These are phyloP conservation scores for Coremacera marginata DNA, from an alignment of 2,888 invertebrate genomes.

Conservation along the genomic window DNA sequence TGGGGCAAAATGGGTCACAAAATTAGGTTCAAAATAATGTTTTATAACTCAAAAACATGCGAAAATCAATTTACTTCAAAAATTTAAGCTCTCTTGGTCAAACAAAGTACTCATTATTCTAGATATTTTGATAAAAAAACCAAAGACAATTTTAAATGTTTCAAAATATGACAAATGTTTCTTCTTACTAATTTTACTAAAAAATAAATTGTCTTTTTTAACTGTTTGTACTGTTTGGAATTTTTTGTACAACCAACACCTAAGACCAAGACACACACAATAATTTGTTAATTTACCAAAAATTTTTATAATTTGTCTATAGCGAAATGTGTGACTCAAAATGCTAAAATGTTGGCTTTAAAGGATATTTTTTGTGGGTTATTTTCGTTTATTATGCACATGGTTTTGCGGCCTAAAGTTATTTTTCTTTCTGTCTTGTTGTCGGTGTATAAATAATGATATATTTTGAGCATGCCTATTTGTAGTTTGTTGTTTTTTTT, in stretches of 20 bases:
- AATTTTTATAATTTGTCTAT: not conserved
- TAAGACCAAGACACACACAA: too few relatives aligned
- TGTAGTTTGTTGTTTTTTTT: not conserved
- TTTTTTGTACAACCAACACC: slow-evolving; percentile 25
- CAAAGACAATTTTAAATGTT: too few relatives aligned
- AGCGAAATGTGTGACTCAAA: slow-evolving; percentile 38
- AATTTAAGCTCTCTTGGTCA: too few relatives aligned
- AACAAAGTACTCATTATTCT: too few relatives aligned
- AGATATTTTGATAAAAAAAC: too few relatives aligned
- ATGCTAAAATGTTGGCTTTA: slow-evolving; percentile 37
- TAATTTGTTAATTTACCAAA: not conserved
- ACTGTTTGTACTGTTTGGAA: not conserved
- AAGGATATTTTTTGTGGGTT: slow-evolving; percentile 35
- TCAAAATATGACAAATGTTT: too few relatives aligned
- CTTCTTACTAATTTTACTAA: not conserved
- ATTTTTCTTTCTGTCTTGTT: not conserved
- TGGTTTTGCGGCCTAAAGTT: slow-evolving; percentile 21
- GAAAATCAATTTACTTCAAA: too few relatives aligned
- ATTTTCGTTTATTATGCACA: slow-evolving; percentile 8
- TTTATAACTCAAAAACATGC: too few relatives aligned
- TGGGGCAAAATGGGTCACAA: too few relatives aligned
- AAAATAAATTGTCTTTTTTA: not conserved
- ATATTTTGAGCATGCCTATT: not conserved
- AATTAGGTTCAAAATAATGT: too few relatives aligned
- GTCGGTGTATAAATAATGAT: not conserved